Base-by-base conservation (phyloP, 1,140 invertebrate species). In the Drosophila orena region DNA sequence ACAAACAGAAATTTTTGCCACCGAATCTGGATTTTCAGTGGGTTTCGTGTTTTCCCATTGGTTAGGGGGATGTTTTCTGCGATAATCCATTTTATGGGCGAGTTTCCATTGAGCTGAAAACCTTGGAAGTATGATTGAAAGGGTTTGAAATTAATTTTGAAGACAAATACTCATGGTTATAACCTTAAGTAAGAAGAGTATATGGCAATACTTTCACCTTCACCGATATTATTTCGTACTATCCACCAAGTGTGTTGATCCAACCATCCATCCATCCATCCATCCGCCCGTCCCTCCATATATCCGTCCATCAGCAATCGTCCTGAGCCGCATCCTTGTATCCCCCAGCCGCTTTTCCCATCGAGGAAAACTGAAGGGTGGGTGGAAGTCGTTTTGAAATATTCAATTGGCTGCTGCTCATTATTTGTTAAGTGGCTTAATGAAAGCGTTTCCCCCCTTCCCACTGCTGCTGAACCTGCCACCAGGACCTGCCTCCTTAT, bases 401-500 rank as follows among this genome's bases (percentile, higher is more conserved):
- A 88, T 89, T 79, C 84, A 89, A 83, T 88, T 76, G 71, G 52
- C 49, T 54, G 77, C 72, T 86, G 77, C 84, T 88, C 79, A 88
- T 88, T 88, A 89, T 89, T 88, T 88, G 84, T 88, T 88, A 84
- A 88, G 83, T 89, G 85, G 83, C 83, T 88, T 83, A 88, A 88
- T 88, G 83, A 88, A 85, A 76, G 66, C 84, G 50, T 17, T 15
- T 24, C 24, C 66, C 22, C 59, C 44, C 46, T 34, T 12, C 17
- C 50, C 43, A 42, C 15, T 4, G 12, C 5, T 24, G n/a, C 54
- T 14, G 4, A 4, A 4, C 6, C 3, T 7, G 10, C 20, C 34
- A 11, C 38, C 35, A 20, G 27, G 12, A 3, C 1, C 8, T 17
- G 8, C 24, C 20, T 6, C 37, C 43, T 14, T n/a, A 37, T 44